Conservation (phyloP, 2,888 invertebrate genomes). For the Halocaridina rubra region DNA sequence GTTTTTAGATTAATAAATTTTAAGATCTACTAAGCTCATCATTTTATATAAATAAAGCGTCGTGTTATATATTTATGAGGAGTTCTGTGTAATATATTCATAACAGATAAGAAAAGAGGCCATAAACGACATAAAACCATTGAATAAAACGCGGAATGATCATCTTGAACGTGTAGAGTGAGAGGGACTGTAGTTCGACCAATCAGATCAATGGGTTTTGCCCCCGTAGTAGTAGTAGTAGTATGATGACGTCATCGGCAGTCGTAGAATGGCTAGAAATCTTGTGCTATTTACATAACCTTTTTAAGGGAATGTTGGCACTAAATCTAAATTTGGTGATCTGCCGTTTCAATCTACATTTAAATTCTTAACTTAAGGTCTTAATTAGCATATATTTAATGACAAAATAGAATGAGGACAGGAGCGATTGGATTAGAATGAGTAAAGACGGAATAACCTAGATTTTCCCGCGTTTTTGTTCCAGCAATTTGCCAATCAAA, state of each 20-base stretch:
- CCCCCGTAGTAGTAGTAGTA: no score
- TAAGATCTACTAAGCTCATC: no score
- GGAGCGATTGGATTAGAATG: not conserved
- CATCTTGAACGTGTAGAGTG: no score
- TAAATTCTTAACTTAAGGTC: no score
- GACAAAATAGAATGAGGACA: not conserved
- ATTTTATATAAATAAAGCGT: no score
- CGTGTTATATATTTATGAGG: no score
- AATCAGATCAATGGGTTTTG: constrained; percentile 50
- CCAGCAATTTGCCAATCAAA: constrained; percentile 57
- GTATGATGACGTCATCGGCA: constrained; percentile 49
- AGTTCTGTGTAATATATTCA: no score
- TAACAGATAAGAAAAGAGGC: no score
- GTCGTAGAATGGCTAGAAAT: constrained; percentile 22
- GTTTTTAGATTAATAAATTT: no score
- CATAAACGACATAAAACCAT: no score
- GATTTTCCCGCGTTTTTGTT: constrained; percentile 61
- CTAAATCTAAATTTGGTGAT: not conserved
- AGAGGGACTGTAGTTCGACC: no score
- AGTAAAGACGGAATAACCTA: constrained; percentile 56
- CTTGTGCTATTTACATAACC: not conserved
- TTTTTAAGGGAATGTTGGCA: constrained; percentile 6
- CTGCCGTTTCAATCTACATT: not conserved
- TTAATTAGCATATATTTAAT: not conserved
- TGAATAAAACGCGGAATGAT: no score